A percentile compares a stretch with the other conserved stretches of the same genome.
phyloP scores from a whole-genome alignment of 2,797 vertebrate species.

The Myripristis jacobus region DNA sequence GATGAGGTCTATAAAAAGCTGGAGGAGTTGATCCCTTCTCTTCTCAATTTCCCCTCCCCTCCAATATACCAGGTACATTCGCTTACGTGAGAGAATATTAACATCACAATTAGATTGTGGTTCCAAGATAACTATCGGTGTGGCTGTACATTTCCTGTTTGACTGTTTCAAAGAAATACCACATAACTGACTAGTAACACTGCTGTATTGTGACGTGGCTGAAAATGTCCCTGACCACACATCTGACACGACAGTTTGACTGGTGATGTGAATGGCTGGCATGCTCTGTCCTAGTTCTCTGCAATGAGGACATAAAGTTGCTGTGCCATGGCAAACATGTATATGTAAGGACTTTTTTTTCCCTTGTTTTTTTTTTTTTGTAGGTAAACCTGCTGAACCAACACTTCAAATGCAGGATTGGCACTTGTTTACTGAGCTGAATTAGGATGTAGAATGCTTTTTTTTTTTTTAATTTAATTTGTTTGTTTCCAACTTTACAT shows the following conservation, averaged over 20 bases:
- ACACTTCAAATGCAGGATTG: slow-evolving; percentile 4
- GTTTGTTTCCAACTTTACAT: too few species aligned
- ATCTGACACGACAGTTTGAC: slow-evolving; percentile 39
- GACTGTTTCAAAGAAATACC: slow-evolving; percentile 56
- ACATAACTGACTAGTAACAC: slow-evolving; percentile 31
- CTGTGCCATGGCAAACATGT: background rate
- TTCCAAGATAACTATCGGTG: slow-evolving; percentile 29
- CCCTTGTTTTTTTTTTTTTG: too few species aligned
- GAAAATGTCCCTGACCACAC: slow-evolving; percentile 55
- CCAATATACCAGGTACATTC: slow-evolving; percentile 4
- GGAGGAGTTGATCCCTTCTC: background rate
- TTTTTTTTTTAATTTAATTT: background rate
- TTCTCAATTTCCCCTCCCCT: background rate
- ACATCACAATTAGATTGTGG: slow-evolving; percentile 40
- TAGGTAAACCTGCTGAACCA: slow-evolving; percentile 19
- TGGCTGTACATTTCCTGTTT: slow-evolving; percentile 45
- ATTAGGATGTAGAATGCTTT: slow-evolving; percentile 1
- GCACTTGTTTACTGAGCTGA: slow-evolving; percentile 7
- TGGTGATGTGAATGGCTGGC: slow-evolving; percentile 39
- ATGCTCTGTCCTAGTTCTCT: slow-evolving; percentile 29
- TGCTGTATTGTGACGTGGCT: slow-evolving; percentile 27
- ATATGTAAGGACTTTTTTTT: background rate
- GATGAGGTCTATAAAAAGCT: background rate
- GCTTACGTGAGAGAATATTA: slow-evolving; percentile 27
- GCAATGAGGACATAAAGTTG: slow-evolving; percentile 5